Conservation (phyloP, 2,888 invertebrate species). For the Dynastes maya region DNA sequence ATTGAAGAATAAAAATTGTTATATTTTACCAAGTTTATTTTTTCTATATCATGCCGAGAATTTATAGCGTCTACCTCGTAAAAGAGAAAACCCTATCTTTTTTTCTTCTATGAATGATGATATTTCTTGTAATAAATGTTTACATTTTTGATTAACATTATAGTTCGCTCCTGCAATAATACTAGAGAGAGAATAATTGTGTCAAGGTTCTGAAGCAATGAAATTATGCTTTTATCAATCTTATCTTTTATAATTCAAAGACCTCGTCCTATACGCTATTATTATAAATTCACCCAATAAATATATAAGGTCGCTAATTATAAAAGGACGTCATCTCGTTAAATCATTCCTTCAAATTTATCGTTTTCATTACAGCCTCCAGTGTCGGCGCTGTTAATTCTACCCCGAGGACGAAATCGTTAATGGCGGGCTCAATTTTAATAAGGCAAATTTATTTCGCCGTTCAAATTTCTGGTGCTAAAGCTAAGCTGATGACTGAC, state of each 20-base stretch:
- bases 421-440: conserved; percentile 37
- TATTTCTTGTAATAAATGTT: no score
- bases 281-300: conserved; percentile 6
- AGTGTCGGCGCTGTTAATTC: conserved; percentile 11
- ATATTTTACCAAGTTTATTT: no score
- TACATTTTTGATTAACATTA: no score
- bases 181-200: no score
- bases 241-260: not conserved
- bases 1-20: no score
- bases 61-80: no score
- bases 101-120: no score
- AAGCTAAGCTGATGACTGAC: not conserved
- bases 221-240: no score
- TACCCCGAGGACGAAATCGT: conserved; percentile 27
- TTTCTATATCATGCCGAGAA: no score
- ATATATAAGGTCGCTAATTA: conserved; percentile 23
- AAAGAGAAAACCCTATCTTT: no score
- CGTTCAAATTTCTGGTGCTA: not conserved
- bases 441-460: conserved; percentile 27
- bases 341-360: conserved; percentile 22
- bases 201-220: no score
- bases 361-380: conserved; percentile 27
- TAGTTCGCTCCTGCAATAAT: no score
- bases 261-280: not conserved
- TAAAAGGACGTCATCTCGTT: conserved; percentile 11